Conservation (phyloP, 2,888 invertebrate species). For the Caenorhabditis virilis region DNA sequence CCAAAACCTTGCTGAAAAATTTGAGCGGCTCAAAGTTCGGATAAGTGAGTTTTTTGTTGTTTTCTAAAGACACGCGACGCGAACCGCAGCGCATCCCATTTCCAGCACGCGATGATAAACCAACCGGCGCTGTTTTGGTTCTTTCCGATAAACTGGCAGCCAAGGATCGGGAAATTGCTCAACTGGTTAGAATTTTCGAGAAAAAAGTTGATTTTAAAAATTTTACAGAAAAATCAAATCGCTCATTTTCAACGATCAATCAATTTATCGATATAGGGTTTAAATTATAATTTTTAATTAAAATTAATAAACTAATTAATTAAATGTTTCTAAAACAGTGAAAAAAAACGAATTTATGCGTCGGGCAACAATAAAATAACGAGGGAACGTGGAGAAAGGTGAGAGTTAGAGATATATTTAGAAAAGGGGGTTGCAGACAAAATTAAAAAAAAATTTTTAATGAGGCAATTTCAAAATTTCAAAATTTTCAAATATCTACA, state of each 20-base stretch:
- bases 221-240: constrained; percentile 30
- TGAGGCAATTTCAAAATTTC: no score
- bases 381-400: no score
- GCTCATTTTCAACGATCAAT: constrained; percentile 24
- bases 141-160: constrained; percentile 59
- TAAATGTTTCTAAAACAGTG: no score
- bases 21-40: constrained; percentile 15
- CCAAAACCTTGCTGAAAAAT: constrained; percentile 14
- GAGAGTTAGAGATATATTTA: no score
- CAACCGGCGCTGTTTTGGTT: constrained; percentile 48
- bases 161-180: constrained; percentile 58
- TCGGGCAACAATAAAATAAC: no score
- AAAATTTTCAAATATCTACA: no score
- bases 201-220: constrained; percentile 13
- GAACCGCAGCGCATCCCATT: not conserved
- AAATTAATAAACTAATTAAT: no score
- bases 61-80: no score
- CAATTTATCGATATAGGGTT: constrained; percentile 9
- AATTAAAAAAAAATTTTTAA: no score
- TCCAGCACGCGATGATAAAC: constrained; percentile 25
- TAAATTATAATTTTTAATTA: no score
- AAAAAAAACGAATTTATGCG: no score
- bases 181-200: constrained; percentile 21
- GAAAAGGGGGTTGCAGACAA: no score
- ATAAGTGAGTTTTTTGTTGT: not conserved